These are phyloP conservation scores for Micromussa lordhowensis DNA, from an alignment of 92 coral and sea anemone genomes.

Conservation along the genomic window DNA sequence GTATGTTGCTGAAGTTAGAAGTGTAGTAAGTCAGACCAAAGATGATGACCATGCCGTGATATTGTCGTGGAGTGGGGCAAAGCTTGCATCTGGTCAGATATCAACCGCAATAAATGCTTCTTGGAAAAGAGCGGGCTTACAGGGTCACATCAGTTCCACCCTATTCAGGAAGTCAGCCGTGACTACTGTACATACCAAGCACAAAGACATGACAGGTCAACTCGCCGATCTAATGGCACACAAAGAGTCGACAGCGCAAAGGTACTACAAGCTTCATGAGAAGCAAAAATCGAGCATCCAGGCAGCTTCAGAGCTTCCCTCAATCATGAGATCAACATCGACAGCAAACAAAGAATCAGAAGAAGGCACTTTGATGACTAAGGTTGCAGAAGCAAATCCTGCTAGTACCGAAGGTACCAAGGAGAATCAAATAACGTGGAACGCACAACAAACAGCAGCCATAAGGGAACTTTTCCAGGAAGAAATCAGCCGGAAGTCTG, in stretches of 20 bases:
- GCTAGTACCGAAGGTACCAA: constrained; percentile 2
- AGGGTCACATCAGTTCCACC: constrained; percentile 16
- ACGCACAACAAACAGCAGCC: constrained; percentile 25
- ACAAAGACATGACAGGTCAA: constrained; percentile 35
- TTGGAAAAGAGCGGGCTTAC: constrained; percentile 32
- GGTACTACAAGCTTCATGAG: constrained; percentile 12
- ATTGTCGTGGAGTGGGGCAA: constrained; percentile 51
- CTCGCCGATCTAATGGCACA: constrained; percentile 50
- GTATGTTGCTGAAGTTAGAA: constrained; percentile 36
- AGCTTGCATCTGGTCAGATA: constrained; percentile 44
- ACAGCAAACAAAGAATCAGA: not conserved
- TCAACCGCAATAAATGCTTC: constrained; percentile 44
- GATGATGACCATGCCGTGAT: constrained; percentile 13
- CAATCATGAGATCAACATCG: constrained; percentile 16
- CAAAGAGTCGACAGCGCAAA: constrained; percentile 32
- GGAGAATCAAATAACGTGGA: constrained; percentile 16
- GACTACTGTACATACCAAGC: constrained; percentile 29
- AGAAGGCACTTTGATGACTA: not conserved
- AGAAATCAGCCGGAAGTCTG: constrained; percentile 27
- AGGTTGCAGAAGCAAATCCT: not conserved
- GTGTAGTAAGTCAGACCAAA: constrained; percentile 11
- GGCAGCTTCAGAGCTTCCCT: constrained; percentile 17
- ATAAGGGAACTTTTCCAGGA: constrained; percentile 30
- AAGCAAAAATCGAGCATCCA: constrained; percentile 31
- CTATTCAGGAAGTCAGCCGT: constrained; percentile 35